phyloP scores from a whole-genome alignment of 2,888 invertebrate species.

The Mesorhabditis sp. region DNA sequence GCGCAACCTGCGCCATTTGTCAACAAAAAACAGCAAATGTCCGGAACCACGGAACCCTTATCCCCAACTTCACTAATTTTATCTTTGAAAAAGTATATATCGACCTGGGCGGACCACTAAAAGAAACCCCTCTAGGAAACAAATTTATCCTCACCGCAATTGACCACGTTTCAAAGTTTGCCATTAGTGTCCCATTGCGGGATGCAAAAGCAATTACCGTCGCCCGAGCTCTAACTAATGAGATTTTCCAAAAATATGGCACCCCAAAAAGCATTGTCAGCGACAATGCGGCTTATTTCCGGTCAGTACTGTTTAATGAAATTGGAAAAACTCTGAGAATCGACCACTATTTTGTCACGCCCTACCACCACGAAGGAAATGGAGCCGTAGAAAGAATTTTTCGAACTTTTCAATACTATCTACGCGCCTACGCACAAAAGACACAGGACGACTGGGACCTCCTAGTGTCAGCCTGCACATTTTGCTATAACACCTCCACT shows the following conservation, averaged over 20 bases:
- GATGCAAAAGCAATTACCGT: slow-evolving; percentile 52
- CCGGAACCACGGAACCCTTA: slow-evolving; percentile 15
- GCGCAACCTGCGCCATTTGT: slow-evolving; percentile 19
- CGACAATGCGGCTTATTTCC: slow-evolving; percentile 43
- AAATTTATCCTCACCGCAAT: slow-evolving; percentile 17
- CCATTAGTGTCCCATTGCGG: slow-evolving; percentile 45
- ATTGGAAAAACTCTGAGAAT: slow-evolving; percentile 25
- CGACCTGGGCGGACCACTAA: slow-evolving; percentile 22
- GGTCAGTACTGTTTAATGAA: slow-evolving; percentile 12
- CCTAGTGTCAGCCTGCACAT: slow-evolving; percentile 9
- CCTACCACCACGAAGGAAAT: slow-evolving; percentile 33
- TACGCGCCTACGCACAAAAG: slow-evolving; percentile 17
- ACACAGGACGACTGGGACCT: slow-evolving; percentile 19
- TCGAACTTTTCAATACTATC: slow-evolving; percentile 20
- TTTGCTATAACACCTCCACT: slow-evolving; percentile 25
- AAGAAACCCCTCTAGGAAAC: slow-evolving; percentile 12
- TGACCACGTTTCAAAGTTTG: slow-evolving; percentile 22
- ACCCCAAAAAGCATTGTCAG: slow-evolving; percentile 31
- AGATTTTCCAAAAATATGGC: slow-evolving; percentile 33
- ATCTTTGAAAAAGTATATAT: slow-evolving; percentile 17
- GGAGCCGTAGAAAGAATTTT: slow-evolving; percentile 41
- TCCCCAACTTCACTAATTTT: not conserved
- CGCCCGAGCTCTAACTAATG: slow-evolving; percentile 36
- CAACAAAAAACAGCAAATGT: slow-evolving; percentile 18
- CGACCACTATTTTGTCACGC: slow-evolving; percentile 19